Conservation (phyloP, 2,797 vertebrate genomes). For the Aldrovandia affinis region DNA sequence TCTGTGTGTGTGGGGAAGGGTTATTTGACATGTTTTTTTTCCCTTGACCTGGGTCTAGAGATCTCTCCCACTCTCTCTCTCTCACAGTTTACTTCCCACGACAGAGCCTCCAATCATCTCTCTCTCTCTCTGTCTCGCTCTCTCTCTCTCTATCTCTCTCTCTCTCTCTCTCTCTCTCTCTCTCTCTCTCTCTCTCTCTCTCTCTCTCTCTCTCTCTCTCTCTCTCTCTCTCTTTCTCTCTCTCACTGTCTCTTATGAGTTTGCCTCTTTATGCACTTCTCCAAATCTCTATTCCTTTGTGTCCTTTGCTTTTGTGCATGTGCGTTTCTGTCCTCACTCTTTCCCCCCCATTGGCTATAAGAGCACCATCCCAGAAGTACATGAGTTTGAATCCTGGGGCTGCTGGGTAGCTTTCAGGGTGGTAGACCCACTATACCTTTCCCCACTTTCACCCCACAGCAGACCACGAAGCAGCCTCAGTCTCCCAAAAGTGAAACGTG, state of each 20-base stretch:
- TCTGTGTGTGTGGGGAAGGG: not conserved
- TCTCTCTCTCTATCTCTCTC: not conserved
- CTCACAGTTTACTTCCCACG: constrained; percentile 16
- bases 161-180: not conserved
- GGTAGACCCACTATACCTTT: too few relatives aligned
- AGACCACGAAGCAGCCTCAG: not conserved
- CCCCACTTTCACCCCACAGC: not conserved
- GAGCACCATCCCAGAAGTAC: constrained; percentile 18
- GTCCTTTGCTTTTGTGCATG: not conserved
- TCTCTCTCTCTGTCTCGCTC: not conserved
- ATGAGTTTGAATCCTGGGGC: too few relatives aligned
- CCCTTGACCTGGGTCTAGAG: not conserved
- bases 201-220: not conserved
- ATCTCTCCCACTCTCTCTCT: constrained; percentile 15
- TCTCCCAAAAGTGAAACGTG: not conserved
- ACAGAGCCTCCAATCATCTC: not conserved
- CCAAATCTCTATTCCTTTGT: not conserved
- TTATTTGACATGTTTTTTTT: constrained; percentile 11
- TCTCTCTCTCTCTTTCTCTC: not conserved
- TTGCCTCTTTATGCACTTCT: constrained; percentile 26
- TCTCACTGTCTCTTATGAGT: too few relatives aligned
- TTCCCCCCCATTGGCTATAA: not conserved
- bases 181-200: not conserved
- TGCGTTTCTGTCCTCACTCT: not conserved
- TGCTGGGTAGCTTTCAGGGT: too few relatives aligned